Conservation (phyloP, 2,888 invertebrate species). For the Gastrophysa polygoni region DNA sequence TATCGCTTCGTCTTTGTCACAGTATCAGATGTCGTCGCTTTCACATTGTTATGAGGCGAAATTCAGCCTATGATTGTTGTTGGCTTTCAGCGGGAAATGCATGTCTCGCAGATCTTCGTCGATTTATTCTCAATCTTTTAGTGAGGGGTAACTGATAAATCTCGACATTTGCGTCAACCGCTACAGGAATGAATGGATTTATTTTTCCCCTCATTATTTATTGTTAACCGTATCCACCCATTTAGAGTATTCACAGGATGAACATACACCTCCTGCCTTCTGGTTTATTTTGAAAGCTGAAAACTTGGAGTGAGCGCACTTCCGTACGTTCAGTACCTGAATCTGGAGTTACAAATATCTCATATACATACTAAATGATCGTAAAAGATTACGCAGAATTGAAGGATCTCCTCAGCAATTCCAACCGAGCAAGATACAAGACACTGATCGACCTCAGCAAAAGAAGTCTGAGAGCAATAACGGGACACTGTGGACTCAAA, state of each 20-base stretch:
- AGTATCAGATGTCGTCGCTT: background rate
- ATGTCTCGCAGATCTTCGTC: background rate
- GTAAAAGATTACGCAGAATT: slow-evolving; percentile 23
- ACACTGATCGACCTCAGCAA: too few species aligned
- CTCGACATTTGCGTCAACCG: slow-evolving; percentile 46
- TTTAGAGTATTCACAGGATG: slow-evolving; percentile 31
- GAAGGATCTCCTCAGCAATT: too few species aligned
- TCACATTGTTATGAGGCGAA: background rate
- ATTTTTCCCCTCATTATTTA: slow-evolving; percentile 54
- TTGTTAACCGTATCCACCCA: slow-evolving; percentile 52
- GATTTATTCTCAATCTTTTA: slow-evolving; percentile 15
- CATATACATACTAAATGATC: slow-evolving; percentile 33
- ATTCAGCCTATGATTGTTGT: background rate
- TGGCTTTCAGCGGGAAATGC: background rate
- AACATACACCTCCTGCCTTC: slow-evolving; percentile 20
- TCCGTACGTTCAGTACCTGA: too few species aligned
- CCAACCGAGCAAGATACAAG: too few species aligned
- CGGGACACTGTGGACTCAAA: too few species aligned
- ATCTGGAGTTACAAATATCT: slow-evolving; percentile 33
- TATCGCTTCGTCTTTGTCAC: background rate
- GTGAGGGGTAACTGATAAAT: slow-evolving; percentile 40
- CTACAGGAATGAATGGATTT: slow-evolving; percentile 51
- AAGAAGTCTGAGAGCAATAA: too few species aligned
- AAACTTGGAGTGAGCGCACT: background rate
- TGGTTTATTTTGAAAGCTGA: slow-evolving; percentile 10